Conservation (phyloP, 2,113 vertebrate genomes). For the Xenus cinereus region DNA sequence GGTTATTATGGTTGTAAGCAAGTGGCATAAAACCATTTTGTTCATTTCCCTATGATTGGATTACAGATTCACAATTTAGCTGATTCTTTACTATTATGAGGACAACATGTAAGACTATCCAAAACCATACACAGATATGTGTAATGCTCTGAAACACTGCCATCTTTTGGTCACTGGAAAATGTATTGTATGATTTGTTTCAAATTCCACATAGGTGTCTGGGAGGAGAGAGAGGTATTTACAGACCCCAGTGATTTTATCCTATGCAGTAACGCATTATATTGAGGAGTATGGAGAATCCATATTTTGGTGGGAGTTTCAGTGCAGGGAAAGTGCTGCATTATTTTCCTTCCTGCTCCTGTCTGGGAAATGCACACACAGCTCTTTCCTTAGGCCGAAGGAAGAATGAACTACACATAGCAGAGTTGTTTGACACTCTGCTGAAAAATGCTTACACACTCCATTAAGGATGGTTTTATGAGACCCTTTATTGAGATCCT, state of each 20-base stretch:
- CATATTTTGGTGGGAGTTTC: not conserved
- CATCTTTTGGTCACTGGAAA: conserved; percentile 47
- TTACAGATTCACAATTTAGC: not conserved
- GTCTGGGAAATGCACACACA: not conserved
- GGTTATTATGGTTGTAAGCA: not conserved
- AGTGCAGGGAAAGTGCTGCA: not conserved
- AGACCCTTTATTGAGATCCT: not conserved
- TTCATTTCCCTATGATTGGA: not conserved
- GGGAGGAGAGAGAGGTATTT: not conserved
- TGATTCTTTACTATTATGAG: not conserved
- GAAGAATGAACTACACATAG: not conserved
- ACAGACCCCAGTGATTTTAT: not conserved
- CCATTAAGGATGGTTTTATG: not conserved
- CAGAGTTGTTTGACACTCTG: not conserved
- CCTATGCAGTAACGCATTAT: not conserved
- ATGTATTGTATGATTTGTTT: not conserved
- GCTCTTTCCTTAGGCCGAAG: not conserved
- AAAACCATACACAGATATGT: not conserved
- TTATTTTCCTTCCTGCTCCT: not conserved
- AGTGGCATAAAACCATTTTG: not conserved
- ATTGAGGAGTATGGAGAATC: not conserved
- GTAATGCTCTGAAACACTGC: conserved; percentile 37
- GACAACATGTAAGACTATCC: not conserved
- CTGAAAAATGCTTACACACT: not conserved
- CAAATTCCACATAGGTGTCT: not conserved